Percentiles rank a stretch among this genome's conserved stretches.
phyloP scores from a whole-genome alignment of 2,888 invertebrate genomes.

The Nudaria mundana region DNA sequence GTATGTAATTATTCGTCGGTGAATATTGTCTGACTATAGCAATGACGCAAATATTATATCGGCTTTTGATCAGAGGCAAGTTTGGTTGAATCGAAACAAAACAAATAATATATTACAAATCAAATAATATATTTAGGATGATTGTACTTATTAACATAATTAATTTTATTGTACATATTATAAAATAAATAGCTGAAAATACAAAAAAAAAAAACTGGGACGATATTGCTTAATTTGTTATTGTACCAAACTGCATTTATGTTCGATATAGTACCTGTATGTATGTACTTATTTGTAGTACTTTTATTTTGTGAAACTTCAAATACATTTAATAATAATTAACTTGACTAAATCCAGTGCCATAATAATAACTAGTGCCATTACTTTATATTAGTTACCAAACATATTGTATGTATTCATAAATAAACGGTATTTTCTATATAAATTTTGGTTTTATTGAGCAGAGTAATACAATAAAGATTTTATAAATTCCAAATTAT shows the following conservation, averaged over 20 bases:
- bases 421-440: conserved; percentile 33
- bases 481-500: no score
- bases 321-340: conserved; percentile 48
- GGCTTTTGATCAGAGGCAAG: conserved; percentile 9
- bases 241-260: conserved; percentile 54
- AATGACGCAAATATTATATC: conserved; percentile 14
- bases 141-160: conserved; percentile 30
- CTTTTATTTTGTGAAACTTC: conserved; percentile 34
- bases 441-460: conserved; percentile 10
- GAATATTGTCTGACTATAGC: conserved; percentile 5
- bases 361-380: conserved; percentile 42
- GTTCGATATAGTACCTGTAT: neutral
- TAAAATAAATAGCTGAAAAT: conserved; percentile 20
- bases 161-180: conserved; percentile 38
- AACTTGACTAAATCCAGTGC: conserved; percentile 46
- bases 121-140: conserved; percentile 22
- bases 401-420: no score
- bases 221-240: conserved; percentile 22
- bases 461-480: no score
- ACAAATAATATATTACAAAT: conserved; percentile 28
- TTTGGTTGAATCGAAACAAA: conserved; percentile 28
- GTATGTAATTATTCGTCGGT: no score
- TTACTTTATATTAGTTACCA: conserved; percentile 48
- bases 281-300: conserved; percentile 17
- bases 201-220: conserved; percentile 16